A percentile compares a stretch with the other conserved stretches of the same genome.
phyloP scores from a whole-genome alignment of 2,888 invertebrate species.

The Catocala nupta region DNA sequence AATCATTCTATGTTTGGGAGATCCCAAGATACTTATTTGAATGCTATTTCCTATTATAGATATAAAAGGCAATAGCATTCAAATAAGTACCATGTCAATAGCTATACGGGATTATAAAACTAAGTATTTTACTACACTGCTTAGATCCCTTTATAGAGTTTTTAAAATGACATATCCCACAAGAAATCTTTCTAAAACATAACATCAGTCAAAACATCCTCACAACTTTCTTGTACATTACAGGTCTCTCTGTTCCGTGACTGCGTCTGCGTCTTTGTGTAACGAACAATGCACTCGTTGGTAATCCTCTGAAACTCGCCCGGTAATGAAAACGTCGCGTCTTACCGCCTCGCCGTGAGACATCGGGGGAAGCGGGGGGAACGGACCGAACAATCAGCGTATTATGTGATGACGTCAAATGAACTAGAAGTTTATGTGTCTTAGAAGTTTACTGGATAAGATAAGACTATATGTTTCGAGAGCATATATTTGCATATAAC shows the following conservation, averaged over 20 bases:
- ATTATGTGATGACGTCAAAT: slow-evolving; percentile 25
- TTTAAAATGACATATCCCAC: too few relatives aligned
- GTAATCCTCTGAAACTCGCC: slow-evolving; percentile 41
- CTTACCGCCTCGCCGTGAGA: slow-evolving; percentile 16
- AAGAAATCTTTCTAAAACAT: background rate
- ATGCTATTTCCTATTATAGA: too few relatives aligned
- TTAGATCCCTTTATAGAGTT: too few relatives aligned
- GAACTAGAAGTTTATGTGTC: slow-evolving; percentile 16
- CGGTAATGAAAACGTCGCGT: slow-evolving; percentile 42
- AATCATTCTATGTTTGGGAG: too few relatives aligned
- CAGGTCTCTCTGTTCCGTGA: background rate
- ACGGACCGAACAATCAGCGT: slow-evolving; percentile 22
- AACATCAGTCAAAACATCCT: background rate
- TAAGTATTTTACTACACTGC: too few relatives aligned
- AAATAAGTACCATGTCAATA: too few relatives aligned
- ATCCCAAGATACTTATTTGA: too few relatives aligned
- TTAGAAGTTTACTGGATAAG: too few relatives aligned
- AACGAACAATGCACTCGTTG: slow-evolving; percentile 45
- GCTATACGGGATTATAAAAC: too few relatives aligned
- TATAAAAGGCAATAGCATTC: too few relatives aligned
- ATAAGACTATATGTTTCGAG: too few relatives aligned
- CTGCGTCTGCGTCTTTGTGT: slow-evolving; percentile 39
- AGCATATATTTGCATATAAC: too few relatives aligned
- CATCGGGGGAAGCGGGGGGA: slow-evolving; percentile 18
- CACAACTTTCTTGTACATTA: background rate